These are phyloP conservation scores for Metaphire vulgaris DNA, from an alignment of 1,140 invertebrate genomes.

Conservation along the genomic window DNA sequence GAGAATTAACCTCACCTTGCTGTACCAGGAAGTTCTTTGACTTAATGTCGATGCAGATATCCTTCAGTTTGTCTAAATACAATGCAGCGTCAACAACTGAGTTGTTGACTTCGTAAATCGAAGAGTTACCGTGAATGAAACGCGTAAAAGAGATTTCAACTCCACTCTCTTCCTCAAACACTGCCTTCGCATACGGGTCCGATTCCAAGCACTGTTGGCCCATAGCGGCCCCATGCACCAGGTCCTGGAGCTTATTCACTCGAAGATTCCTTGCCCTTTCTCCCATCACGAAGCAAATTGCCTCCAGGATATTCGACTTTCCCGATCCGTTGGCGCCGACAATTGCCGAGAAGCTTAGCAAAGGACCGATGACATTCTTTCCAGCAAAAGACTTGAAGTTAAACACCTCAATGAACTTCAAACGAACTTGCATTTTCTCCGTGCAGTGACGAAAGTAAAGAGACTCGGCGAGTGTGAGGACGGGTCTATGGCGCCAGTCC, in stretches of 20 bases:
- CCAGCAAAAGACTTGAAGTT: neutral
- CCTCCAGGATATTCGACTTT: neutral
- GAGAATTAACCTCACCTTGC: neutral
- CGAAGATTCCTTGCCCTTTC: neutral
- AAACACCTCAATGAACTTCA: neutral
- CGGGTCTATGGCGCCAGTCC: too few species aligned
- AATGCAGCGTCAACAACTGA: neutral
- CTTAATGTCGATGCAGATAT: neutral
- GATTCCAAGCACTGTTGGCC: neutral
- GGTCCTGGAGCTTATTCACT: neutral
- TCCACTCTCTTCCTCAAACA: neutral
- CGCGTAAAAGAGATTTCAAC: neutral
- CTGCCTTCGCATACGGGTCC: neutral
- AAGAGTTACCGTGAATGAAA: neutral
- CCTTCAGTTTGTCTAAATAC: neutral
- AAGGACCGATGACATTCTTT: neutral
- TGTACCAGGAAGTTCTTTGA: neutral
- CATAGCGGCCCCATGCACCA: neutral
- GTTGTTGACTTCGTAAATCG: neutral
- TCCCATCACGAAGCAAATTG: neutral
- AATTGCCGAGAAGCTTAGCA: neutral
- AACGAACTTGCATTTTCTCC: neutral
- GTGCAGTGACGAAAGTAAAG: too few species aligned
- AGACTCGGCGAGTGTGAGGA: too few species aligned
- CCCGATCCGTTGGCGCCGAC: neutral